Conservation (phyloP, 37 sponge, comb jelly and placozoan species). For the Agelas oroides region DNA sequence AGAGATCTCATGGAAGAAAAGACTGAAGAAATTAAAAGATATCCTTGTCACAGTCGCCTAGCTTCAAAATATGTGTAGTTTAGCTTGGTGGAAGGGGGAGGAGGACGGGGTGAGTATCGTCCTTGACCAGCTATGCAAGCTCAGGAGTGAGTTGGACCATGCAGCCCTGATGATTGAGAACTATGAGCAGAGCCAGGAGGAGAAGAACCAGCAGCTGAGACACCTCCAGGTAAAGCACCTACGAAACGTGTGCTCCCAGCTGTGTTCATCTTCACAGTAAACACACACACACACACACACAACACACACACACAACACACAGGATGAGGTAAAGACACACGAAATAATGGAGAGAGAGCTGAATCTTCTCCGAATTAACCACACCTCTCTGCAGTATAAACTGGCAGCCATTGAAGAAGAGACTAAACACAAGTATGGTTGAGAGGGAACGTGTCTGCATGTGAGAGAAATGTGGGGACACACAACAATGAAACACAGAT, state of each 20-base stretch:
- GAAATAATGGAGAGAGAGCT: conserved; percentile 19
- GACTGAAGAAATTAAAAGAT: conserved; percentile 39
- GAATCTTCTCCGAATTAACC: conserved; percentile 13
- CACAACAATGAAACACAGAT: too few species aligned
- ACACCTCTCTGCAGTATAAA: conserved; percentile 40
- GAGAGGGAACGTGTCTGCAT: too few species aligned
- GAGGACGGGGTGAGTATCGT: background rate
- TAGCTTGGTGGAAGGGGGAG: too few species aligned
- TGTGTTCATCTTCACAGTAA: background rate
- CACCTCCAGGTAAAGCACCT: conserved; percentile 62
- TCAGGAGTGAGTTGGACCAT: conserved; percentile 34
- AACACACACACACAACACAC: too few species aligned
- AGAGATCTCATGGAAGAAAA: background rate
- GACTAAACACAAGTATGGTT: background rate
- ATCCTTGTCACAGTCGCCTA: conserved; percentile 21
- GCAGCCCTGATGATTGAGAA: conserved; percentile 55
- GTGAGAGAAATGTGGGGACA: too few species aligned
- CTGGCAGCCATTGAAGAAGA: conserved; percentile 25
- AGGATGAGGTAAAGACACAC: conserved; percentile 20
- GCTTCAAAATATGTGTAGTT: too few species aligned
- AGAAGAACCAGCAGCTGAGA: conserved; percentile 61
- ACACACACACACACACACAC: too few species aligned
- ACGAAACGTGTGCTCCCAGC: background rate
- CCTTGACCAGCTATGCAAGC: conserved; percentile 68
- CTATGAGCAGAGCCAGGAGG: conserved; percentile 54